phyloP scores from a whole-genome alignment of 2,797 vertebrate genomes.

The Corythornis leucogaster region DNA sequence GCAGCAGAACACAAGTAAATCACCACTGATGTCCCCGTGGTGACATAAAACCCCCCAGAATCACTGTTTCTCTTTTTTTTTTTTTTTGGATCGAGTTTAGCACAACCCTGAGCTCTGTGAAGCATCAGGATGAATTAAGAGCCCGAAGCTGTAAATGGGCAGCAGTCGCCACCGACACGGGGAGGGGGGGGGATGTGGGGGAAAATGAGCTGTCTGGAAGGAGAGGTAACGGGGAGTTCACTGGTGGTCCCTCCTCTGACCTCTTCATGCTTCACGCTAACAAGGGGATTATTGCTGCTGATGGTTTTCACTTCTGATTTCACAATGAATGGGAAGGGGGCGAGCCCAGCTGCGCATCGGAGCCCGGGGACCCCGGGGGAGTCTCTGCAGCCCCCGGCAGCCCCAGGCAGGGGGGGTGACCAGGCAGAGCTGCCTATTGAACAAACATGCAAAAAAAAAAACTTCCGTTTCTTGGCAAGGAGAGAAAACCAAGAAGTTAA shows the following conservation, averaged over 20 bases:
- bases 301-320: not conserved
- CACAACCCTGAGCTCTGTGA: not conserved
- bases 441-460: not conserved
- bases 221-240: not conserved
- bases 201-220: not conserved
- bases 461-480: not conserved
- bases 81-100: not conserved
- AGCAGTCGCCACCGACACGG: fast-evolving
- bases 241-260: not conserved
- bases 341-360: not conserved
- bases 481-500: not conserved
- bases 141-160: not conserved
- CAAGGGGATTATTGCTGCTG: not conserved
- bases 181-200: fast-evolving
- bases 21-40: not conserved
- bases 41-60: not conserved
- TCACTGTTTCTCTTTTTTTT: not conserved
- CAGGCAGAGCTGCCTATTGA: not conserved
- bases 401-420: not conserved
- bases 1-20: not conserved
- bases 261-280: not conserved
- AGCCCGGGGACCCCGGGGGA: not conserved
- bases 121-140: not conserved
- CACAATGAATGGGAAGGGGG: not conserved
- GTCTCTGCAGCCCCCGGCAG: not conserved